phyloP scores from a whole-genome alignment of 2,797 vertebrate species.

The Betta splendens region DNA sequence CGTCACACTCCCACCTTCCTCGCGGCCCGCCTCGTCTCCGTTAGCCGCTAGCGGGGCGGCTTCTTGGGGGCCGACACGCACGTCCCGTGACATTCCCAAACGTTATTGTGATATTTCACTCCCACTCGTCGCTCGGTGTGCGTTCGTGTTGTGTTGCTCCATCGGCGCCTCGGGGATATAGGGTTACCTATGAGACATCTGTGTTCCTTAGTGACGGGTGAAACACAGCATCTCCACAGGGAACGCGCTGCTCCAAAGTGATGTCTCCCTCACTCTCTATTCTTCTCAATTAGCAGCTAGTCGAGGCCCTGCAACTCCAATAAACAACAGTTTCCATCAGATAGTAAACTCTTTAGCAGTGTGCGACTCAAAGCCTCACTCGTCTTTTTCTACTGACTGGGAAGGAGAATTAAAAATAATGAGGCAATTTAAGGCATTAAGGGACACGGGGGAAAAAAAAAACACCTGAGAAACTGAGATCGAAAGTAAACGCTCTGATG shows the following conservation, averaged over 20 bases:
- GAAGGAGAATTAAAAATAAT: conserved; percentile 48
- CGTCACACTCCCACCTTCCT: conserved; percentile 40
- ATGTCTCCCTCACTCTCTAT: conserved; percentile 17
- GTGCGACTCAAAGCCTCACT: conserved; percentile 10
- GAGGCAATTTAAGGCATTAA: conserved; percentile 44
- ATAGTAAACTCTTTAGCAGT: conserved; percentile 20
- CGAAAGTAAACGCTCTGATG: conserved; percentile 26
- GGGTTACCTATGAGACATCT: conserved; percentile 14
- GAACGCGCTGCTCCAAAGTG: conserved; percentile 5
- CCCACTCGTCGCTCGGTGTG: background rate
- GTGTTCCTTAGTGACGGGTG: conserved; percentile 48
- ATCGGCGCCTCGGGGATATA: conserved; percentile 21
- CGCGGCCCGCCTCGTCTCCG: conserved; percentile 40
- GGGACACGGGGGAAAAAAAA: conserved; percentile 7
- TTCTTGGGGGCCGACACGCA: conserved; percentile 6
- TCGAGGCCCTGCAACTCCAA: conserved; percentile 7
- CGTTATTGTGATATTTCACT: conserved; percentile 17
- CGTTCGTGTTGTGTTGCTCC: conserved; percentile 23
- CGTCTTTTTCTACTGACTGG: conserved; percentile 21
- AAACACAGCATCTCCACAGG: conserved; percentile 23
- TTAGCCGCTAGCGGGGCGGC: conserved; percentile 41
- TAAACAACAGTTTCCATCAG: conserved; percentile 29
- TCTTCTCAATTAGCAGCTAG: conserved; percentile 37
- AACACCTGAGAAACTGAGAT: conserved; percentile 22
- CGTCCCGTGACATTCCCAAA: conserved; percentile 10